Conservation (phyloP, 2,797 vertebrate genomes). For the Bradypodion pumilum region DNA sequence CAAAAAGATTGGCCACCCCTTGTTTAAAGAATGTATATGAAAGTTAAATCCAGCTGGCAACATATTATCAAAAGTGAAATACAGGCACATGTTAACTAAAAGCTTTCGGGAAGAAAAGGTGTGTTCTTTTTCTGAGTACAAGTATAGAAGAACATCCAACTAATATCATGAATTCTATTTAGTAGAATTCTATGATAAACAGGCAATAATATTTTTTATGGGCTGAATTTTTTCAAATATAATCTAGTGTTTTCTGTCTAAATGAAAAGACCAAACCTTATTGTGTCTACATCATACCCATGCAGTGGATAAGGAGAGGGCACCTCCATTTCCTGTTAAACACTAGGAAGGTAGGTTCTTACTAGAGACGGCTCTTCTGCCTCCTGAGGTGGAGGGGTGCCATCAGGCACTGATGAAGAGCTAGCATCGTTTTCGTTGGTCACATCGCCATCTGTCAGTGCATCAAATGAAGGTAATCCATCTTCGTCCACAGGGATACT, state of each 20-base stretch:
- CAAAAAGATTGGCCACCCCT: too few relatives aligned
- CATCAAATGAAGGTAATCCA: constrained; percentile 98
- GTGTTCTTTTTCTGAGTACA: constrained; percentile 33
- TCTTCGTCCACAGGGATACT: constrained; percentile 99
- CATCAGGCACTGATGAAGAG: constrained; percentile 91
- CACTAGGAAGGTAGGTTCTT: constrained; percentile 81
- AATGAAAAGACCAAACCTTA: constrained; percentile 72
- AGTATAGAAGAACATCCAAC: constrained; percentile 35
- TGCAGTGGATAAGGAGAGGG: constrained; percentile 71
- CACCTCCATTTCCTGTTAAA: constrained; percentile 76
- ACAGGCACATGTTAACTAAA: not conserved
- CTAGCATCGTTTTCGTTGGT: constrained; percentile 95
- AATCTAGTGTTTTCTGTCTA: constrained; percentile 56
- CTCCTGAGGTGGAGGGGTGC: constrained; percentile 92
- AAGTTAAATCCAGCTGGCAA: constrained; percentile 9
- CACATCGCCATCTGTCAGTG: constrained; percentile 98
- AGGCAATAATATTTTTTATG: constrained; percentile 13
- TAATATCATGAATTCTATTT: constrained; percentile 14
- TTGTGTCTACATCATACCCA: constrained; percentile 77
- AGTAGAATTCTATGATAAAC: constrained; percentile 41
- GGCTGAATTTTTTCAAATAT: not conserved
- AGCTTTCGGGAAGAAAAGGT: constrained; percentile 7
- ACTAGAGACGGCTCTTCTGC: constrained; percentile 98
- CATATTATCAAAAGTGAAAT: constrained; percentile 30
- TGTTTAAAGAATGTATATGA: too few relatives aligned